These are phyloP conservation scores for Cephus pygmeus DNA, from an alignment of 2,888 invertebrate species.

Conservation along the genomic window DNA sequence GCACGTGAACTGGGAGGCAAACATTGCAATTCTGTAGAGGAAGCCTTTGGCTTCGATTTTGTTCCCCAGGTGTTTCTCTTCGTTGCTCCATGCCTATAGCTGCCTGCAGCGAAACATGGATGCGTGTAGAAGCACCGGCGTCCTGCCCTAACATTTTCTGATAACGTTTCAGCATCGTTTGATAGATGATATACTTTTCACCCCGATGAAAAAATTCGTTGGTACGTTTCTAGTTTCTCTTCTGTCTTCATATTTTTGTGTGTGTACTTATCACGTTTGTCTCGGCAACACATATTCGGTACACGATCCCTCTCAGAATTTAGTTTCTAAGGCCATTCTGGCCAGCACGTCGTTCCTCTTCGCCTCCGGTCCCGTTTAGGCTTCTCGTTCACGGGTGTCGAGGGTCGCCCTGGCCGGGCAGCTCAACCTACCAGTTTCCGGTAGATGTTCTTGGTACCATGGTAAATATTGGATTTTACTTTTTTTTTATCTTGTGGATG, in stretches of 20 bases:
- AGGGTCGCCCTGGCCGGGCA: neutral
- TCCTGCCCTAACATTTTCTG: neutral
- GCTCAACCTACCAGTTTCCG: slow-evolving; percentile 19
- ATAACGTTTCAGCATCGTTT: too few species aligned
- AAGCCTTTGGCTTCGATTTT: too few species aligned
- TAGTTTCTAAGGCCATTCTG: neutral
- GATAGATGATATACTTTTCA: neutral
- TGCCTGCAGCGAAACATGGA: slow-evolving; percentile 18
- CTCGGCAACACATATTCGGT: neutral
- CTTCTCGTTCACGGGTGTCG: slow-evolving; percentile 13
- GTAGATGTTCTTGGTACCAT: slow-evolving; percentile 30
- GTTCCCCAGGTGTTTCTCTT: too few species aligned
- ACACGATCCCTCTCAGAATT: neutral
- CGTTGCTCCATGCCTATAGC: slow-evolving; percentile 5
- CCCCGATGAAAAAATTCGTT: neutral
- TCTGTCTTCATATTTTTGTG: neutral
- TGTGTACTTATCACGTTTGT: too few species aligned
- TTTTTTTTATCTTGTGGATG: neutral
- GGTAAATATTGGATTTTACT: slow-evolving; percentile 22
- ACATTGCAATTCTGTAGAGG: too few species aligned
- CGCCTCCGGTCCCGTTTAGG: slow-evolving; percentile 13
- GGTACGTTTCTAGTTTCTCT: neutral
- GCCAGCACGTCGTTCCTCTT: slow-evolving; percentile 14
- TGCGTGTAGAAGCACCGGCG: neutral
- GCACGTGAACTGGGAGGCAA: too few species aligned